Conservation (phyloP, 2,888 invertebrate species). For the Drosophila hamatofila region DNA sequence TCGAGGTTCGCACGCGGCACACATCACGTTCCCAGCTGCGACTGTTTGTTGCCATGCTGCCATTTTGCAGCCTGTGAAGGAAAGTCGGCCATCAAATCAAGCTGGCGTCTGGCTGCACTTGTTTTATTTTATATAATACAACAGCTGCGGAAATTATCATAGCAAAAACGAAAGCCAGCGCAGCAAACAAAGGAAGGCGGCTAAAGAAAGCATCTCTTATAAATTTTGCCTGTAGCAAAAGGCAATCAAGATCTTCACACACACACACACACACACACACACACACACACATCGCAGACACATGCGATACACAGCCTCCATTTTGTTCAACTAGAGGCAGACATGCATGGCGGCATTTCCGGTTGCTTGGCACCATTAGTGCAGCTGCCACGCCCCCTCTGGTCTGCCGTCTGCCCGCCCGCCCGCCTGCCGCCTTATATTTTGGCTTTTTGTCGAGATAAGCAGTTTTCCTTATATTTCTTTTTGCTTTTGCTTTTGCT, state of each 20-base stretch:
- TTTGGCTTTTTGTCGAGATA: slow-evolving; percentile 77
- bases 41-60: slow-evolving; percentile 12
- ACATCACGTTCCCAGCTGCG: slow-evolving; percentile 54
- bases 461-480: slow-evolving; percentile 64
- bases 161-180: slow-evolving; percentile 46
- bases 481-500: background rate
- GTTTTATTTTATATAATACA: slow-evolving; percentile 70
- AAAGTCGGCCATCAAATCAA: slow-evolving; percentile 65
- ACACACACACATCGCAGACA: slow-evolving; percentile 1
- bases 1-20: slow-evolving; percentile 61
- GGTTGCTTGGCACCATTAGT: slow-evolving; percentile 82
- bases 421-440: slow-evolving; percentile 54
- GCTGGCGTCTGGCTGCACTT: slow-evolving; percentile 63
- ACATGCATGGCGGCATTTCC: slow-evolving; percentile 82
- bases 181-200: background rate
- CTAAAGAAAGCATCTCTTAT: slow-evolving; percentile 43
- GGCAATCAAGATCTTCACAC: slow-evolving; percentile 76
- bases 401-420: background rate
- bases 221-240: slow-evolving; percentile 68
- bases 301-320: slow-evolving; percentile 72
- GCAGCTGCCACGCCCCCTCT: slow-evolving; percentile 66
- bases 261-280: slow-evolving; percentile 15
- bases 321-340: slow-evolving; percentile 73
- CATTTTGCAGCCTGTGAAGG: slow-evolving; percentile 1
- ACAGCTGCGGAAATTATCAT: slow-evolving; percentile 75